Evolutionary conservation across 2,888 invertebrate species (phyloP), one percentile per base, ranked within the genome.

Genomic region (Tetropium fuscum): DNA sequence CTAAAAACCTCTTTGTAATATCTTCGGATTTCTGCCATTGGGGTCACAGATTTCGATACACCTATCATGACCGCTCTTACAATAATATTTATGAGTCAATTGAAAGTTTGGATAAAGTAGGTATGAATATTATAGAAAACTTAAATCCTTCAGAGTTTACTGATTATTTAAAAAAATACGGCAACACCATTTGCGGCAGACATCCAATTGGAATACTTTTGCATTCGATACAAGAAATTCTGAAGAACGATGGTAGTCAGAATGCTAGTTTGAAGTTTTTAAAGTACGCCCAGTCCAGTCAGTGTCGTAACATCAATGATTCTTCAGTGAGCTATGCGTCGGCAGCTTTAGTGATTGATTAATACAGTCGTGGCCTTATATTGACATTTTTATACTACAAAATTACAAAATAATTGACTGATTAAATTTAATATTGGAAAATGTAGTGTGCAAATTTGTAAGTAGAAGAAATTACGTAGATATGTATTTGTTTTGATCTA

Each of bases 1-100:
- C 98, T 2, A 91, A 93, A 79, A 97, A 95, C 81, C 84, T 97
- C 63, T 93, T 99, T 83, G 91, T 99, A 70, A 93, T 99, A 76
- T 98, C 98, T 0, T 98, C 98, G 0, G 99, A 99, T 83, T 99
- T 99, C 84, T 99, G 99, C 79, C 99, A 99, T 83, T 99, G 99
- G 99, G 99, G 99, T 11, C 87, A 90, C 63, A 85, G 95, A 53
- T 95, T 95, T 83, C 87, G 93, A 41, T 95, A 94, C 78, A 96
- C 95, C 7, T 92, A 92, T 76, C 92, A 92, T 76, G 94, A 95
- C 76, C 87, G 89, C 73, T 86, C 88, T 11, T 88, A 86, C 76
- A 95, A 94, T 1, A 89, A 91, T 61, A 96, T 99, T 72, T 88
- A 95, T 82, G 92, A 97, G 83, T 95, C 95, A 68, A 98, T 99